Evolutionary conservation across 2,888 invertebrate species (phyloP), one percentile per base, ranked within the genome.

Genomic region (Philereme vetulata): DNA sequence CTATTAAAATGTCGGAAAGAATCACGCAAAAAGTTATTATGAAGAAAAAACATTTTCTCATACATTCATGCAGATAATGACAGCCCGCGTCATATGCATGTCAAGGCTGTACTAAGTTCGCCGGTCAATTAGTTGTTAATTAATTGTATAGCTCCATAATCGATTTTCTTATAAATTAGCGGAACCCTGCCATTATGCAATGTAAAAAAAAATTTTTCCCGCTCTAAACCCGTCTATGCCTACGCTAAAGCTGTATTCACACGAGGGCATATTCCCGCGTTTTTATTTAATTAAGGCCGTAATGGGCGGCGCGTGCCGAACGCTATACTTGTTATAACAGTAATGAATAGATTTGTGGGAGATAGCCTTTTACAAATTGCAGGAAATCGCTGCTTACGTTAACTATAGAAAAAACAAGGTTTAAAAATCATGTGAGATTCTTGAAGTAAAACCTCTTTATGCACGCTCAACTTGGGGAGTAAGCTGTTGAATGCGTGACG

Each of bases 201-300:
- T n/a, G 6, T 11, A 36, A 44, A 36, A 44, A 49, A 49, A 36
- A 11, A 36, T 33, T 33, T n/a, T 40, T 46, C 4, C 58, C 43
- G 0, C n/a, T 58, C 60, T 60, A 46, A 5, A n/a, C 21, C 10
- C 45, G n/a, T 48, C 33, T 21, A 50, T 32, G 32, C 5, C 50
- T 21, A 51, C 35, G 48, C 51, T 43, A 62, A 51, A 51, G 54
- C 43, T 32, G 35, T 43, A 40, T 51, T 54, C 62, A 54, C 58
- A 54, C 58, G 46, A 53, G 60, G 56, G 58, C 62, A 62, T 58
- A 58, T 59, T 62, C 62, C 61, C 61, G 61, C 66, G 70, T 69
- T 72, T 21, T 72, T 71, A 71, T 72, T 68, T 68, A 72, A 70
- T 71, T 71, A 68, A 71, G 65, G 46, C 63, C 58, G 70, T 74